Evolutionary conservation across 2,888 invertebrate genomes (phyloP).

Genomic region (Ectobius pallidus): DNA sequence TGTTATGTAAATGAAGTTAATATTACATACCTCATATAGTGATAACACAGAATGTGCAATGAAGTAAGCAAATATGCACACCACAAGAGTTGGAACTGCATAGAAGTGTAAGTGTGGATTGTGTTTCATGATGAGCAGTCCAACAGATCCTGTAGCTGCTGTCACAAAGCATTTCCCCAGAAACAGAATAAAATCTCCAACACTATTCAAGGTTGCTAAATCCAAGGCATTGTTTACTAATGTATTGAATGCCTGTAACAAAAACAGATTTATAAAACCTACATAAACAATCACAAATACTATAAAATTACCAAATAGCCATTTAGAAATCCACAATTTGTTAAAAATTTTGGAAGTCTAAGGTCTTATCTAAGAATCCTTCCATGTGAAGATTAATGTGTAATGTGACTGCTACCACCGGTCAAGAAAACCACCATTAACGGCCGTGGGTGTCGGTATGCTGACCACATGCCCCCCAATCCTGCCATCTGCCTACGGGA

Average conservation of each 20-base stretch:
- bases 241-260: conserved; percentile 79
- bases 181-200: conserved; percentile 92
- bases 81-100: conserved; percentile 83
- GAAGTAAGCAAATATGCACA: conserved; percentile 86
- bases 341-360: too few species aligned
- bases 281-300: not conserved
- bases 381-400: too few species aligned
- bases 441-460: too few species aligned
- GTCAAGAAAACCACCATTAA: too few species aligned
- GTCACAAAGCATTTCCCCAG: conserved; percentile 85
- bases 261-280: conserved; percentile 56
- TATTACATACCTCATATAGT: conserved; percentile 80
- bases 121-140: conserved; percentile 75
- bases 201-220: conserved; percentile 89
- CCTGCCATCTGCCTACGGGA: too few species aligned
- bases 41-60: conserved; percentile 93
- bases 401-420: too few species aligned
- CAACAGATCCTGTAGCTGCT: conserved; percentile 79
- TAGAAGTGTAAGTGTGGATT: conserved; percentile 79
- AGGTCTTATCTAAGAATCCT: too few species aligned
- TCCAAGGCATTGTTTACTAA: conserved; percentile 82
- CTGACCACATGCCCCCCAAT: too few species aligned
- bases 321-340: too few species aligned
- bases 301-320: conserved; percentile 18
- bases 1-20: too few species aligned